Conservation (phyloP, 2,888 invertebrate species). For the Tipula confusa region DNA sequence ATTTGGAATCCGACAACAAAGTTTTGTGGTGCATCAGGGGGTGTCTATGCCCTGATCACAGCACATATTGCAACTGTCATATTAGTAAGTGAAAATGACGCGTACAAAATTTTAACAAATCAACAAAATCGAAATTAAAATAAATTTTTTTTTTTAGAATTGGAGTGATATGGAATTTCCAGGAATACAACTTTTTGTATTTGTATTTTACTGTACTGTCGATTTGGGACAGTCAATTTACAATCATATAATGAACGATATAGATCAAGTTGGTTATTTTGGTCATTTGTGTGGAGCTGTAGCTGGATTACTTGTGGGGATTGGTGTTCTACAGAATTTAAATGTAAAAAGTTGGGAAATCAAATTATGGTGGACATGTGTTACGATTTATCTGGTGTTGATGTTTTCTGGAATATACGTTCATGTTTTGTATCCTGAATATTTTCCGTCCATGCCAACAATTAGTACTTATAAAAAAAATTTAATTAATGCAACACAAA, state of each 20-base stretch:
- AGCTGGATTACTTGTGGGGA: constrained; percentile 67
- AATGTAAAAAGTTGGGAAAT: constrained; percentile 76
- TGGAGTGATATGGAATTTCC: constrained; percentile 97
- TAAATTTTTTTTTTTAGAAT: constrained; percentile 63
- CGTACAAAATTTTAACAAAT: not conserved
- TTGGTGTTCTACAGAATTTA: constrained; percentile 78
- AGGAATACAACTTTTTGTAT: constrained; percentile 74
- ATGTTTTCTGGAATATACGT: constrained; percentile 70
- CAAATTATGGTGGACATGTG: constrained; percentile 74
- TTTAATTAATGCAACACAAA: no score
- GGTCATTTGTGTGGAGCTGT: constrained; percentile 91
- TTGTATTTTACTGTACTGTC: constrained; percentile 71
- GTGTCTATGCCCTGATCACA: constrained; percentile 89
- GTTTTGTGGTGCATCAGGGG: constrained; percentile 91
- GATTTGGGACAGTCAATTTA: constrained; percentile 91
- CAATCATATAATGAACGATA: constrained; percentile 66
- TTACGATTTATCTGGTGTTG: constrained; percentile 63
- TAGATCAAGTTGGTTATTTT: constrained; percentile 84
- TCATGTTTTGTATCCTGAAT: constrained; percentile 62
- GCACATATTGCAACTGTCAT: constrained; percentile 90
- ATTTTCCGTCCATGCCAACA: constrained; percentile 54
- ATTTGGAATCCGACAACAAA: constrained; percentile 73
- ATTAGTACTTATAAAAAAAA: no score
- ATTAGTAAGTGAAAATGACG: constrained; percentile 52
- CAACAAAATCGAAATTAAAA: constrained; percentile 31